phyloP scores from a whole-genome alignment of 2,888 invertebrate genomes.

The Athetis lepigone region DNA sequence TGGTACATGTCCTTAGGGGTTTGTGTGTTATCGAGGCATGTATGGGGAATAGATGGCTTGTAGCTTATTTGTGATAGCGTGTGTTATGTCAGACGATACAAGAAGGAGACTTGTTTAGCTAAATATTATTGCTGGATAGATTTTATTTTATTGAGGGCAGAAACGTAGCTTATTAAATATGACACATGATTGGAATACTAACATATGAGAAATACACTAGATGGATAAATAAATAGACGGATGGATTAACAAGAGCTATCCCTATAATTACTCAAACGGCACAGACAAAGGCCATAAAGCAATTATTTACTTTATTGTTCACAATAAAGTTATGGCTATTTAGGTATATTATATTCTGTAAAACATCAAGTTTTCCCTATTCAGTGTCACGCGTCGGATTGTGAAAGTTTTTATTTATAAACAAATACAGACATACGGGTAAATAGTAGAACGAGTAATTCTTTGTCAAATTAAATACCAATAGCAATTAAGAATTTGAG shows the following conservation, averaged over 20 bases:
- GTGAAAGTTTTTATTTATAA: conserved; percentile 29
- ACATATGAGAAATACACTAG: too few species aligned
- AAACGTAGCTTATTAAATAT: too few species aligned
- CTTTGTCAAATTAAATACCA: conserved; percentile 10
- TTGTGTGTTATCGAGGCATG: conserved; percentile 26
- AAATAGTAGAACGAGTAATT: conserved; percentile 13
- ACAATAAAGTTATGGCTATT: not conserved
- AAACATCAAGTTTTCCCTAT: conserved; percentile 22
- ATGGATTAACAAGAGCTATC: too few species aligned
- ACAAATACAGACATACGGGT: conserved; percentile 13
- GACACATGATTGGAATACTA: too few species aligned
- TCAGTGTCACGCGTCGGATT: conserved; percentile 15
- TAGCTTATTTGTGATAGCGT: not conserved
- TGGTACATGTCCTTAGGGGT: conserved; percentile 18
- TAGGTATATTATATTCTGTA: conserved; percentile 5
- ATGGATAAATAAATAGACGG: too few species aligned
- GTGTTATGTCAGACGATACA: not conserved
- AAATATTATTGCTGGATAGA: too few species aligned
- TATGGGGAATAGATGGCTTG: not conserved
- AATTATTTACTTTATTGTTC: not conserved
- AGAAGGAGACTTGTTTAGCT: too few species aligned
- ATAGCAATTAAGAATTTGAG: conserved; percentile 19
- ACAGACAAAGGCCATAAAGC: too few species aligned
- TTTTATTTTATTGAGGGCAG: too few species aligned
- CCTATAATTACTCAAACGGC: too few species aligned